Base-by-base conservation (phyloP, 2,888 invertebrate species). In the Chalcis sispes region DNA sequence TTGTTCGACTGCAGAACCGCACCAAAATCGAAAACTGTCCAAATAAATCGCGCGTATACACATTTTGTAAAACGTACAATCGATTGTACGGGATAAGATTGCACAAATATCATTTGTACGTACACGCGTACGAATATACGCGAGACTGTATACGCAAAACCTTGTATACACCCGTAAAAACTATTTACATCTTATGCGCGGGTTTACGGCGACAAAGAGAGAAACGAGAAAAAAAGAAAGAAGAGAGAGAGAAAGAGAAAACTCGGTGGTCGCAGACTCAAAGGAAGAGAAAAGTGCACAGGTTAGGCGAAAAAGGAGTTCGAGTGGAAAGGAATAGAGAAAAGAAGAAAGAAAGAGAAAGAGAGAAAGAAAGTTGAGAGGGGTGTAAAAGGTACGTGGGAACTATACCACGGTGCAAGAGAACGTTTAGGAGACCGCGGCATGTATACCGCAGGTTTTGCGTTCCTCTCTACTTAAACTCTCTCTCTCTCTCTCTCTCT, bases 331-430 rank as follows among this genome's bases (percentile, higher is more conserved):
- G 18, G 59, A 36, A 1, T 54, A 7, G n/a, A 42, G 1, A 1
- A 1, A 25, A n/a, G 4, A 10, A 27, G 42, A 23, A 32, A 58
- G 58, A 32, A 13, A 18, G 58, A 58, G n/a, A 27, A 23, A 40
- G 59, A 20, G 23, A 29, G 56, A 56, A n/a, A 23, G 62, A 46
- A 8, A 18, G 46, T 2, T 36, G 2, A 40, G n/a, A n/a, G 81
- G 79, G 80, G 79, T 80, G 82, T 83, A 82, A 83, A 83, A 83
- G 82, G 81, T 83, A 83, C 85, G 85, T 85, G 85, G 85, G 86
- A 85, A 85, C 84, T 84, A 83, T 85, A 84, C 84, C 85, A 85
- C 82, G 82, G 80, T 72, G 81, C 80, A 77, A 7, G 36, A 75
- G 71, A 7, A 36, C 61, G 65, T 54, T 59, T 74, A 66, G 10